Conservation (phyloP, 2,888 invertebrate genomes). For the Hyalella azteca region DNA sequence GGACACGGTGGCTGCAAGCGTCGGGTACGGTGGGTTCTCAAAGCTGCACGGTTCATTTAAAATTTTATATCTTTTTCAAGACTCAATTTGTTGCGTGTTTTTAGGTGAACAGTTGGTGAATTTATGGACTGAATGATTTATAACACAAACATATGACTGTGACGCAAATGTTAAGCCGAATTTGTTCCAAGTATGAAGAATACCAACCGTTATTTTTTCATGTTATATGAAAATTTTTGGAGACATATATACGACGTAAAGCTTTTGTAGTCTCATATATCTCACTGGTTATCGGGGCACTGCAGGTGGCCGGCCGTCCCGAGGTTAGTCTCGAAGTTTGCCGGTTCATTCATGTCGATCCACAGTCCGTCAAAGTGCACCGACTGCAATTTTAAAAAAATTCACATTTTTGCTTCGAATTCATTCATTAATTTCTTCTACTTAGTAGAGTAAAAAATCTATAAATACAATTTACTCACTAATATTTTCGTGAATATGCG, state of each 20-base stretch:
- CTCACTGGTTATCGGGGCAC: constrained; percentile 68
- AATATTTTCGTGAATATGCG: too few species aligned
- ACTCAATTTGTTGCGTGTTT: too few species aligned
- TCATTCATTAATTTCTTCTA: neutral
- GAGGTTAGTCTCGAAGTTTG: constrained; percentile 70
- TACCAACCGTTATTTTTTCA: too few species aligned
- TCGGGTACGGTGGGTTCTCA: constrained; percentile 8
- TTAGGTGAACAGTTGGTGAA: too few species aligned
- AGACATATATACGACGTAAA: neutral
- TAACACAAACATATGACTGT: neutral
- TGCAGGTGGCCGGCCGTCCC: constrained; percentile 10
- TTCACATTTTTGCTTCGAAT: neutral
- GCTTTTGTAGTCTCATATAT: constrained; percentile 70
- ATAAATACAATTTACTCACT: neutral
- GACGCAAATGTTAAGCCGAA: neutral
- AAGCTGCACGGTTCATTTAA: neutral
- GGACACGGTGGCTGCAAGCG: neutral
- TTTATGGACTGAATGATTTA: too few species aligned
- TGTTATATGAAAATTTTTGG: neutral
- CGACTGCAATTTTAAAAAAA: neutral
- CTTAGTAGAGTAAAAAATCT: neutral
- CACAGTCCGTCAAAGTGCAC: constrained; percentile 74
- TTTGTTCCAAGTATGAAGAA: neutral
- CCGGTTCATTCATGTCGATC: constrained; percentile 92
- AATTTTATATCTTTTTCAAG: neutral